These are phyloP conservation scores for Falco concolor DNA, from an alignment of 2,797 vertebrate genomes.

Conservation along the genomic window DNA sequence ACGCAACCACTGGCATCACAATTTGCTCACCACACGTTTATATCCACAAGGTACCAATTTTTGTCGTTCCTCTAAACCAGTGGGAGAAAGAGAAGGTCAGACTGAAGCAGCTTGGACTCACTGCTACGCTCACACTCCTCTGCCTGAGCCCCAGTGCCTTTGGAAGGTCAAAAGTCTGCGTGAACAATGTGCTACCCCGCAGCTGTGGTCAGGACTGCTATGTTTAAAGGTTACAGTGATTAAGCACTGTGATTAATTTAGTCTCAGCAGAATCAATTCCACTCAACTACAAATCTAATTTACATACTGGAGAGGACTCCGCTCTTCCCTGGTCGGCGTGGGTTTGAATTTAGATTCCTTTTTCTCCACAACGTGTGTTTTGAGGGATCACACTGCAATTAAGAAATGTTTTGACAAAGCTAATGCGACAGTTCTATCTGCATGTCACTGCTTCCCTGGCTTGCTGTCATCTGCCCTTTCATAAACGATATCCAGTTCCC, in stretches of 20 bases:
- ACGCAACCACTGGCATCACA: background rate
- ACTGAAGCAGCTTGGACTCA: background rate
- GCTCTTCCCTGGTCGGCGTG: slow-evolving; percentile 23
- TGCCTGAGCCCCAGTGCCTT: background rate
- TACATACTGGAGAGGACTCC: slow-evolving; percentile 68
- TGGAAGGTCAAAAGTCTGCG: slow-evolving; percentile 36
- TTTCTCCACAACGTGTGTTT: background rate
- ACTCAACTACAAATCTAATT: slow-evolving; percentile 81
- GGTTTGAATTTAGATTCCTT: slow-evolving; percentile 42
- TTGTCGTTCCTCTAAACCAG: background rate
- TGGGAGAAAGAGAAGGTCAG: background rate
- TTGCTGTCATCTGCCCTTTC: slow-evolving; percentile 4
- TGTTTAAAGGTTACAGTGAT: slow-evolving; percentile 80
- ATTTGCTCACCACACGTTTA: background rate
- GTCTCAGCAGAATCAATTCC: slow-evolving; percentile 87
- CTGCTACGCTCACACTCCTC: background rate
- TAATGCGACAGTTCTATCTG: slow-evolving; percentile 46
- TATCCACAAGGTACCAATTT: background rate
- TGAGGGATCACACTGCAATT: slow-evolving; percentile 11
- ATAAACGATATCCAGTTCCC: background rate
- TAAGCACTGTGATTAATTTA: slow-evolving; percentile 89
- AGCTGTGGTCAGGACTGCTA: slow-evolving; percentile 65
- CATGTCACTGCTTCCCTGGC: slow-evolving; percentile 12
- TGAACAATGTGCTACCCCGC: slow-evolving; percentile 36
- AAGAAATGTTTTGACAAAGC: slow-evolving; percentile 51